Base-by-base conservation (phyloP, 2,888 invertebrate species). In the Lobophora halterata region DNA sequence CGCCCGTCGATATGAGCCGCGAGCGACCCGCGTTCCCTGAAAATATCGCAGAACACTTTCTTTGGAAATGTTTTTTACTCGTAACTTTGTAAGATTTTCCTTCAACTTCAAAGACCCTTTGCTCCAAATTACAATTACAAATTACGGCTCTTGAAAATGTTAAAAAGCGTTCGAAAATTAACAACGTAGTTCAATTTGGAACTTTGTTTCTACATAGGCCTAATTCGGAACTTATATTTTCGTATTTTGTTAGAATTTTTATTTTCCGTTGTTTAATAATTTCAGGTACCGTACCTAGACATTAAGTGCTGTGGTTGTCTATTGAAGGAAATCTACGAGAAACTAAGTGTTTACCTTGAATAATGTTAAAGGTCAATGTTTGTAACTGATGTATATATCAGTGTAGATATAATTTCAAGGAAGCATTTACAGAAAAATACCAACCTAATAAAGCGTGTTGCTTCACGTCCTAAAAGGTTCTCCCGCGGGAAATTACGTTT, bases 91-190 rank as follows among this genome's bases (percentile, higher is more conserved):
- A 41, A 50, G 50, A 53, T 53, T 53, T 52, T 48, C 48, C 45
- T 43, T 38, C 40, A 46, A 53, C 53, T 50, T 53, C 53, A 50
- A 53, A 53, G 53, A 50, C 50, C 50, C 48, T 53, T 53, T 53
- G 53, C 53, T 53, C 44, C 46, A 45, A 50, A 50, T 53, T 50
- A 53, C 52, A 53, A 53, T 53, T 50, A 53, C 53, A 53, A 53
- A 53, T 53, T 53, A 50, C 46, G 48, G 46, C 42, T 44, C 42
- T 44, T 44, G 52, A 48, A 50, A 44, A 48, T 53, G 44, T 48
- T 48, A 46, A 53, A 52, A 50, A 53, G 42, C 44, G 48, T 50
- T 50, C 38, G 38, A 38, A 53, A 48, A 53, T 50, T 50, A 50
- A 48, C 48, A 53, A 37, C 46, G 50, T 48, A 48, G 46, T 53